Evolutionary conservation across 2,113 vertebrate genomes (phyloP).

Genomic region (Erythrocercus mccallii): DNA sequence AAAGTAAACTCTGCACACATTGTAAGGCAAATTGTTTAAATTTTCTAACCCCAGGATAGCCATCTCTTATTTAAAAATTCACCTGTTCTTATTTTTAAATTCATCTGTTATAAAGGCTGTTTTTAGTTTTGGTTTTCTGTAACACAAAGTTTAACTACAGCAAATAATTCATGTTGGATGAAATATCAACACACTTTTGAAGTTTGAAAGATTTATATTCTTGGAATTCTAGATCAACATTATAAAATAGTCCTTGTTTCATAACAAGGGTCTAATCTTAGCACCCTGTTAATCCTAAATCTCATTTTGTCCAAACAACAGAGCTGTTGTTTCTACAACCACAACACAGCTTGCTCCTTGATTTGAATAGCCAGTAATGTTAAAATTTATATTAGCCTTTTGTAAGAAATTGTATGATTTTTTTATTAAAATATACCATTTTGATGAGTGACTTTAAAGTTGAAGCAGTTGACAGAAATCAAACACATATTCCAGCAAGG

Average conservation of each 20-base stretch:
- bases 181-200: neutral
- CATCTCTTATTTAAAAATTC: neutral
- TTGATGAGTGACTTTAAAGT: neutral
- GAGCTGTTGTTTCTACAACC: neutral
- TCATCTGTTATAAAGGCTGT: neutral
- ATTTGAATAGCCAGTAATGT: neutral
- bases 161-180: neutral
- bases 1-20: neutral
- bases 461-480: neutral
- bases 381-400: neutral
- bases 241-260: conserved; percentile 36
- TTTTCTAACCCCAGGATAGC: neutral
- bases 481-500: neutral
- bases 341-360: neutral
- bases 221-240: neutral
- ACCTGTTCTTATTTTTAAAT: neutral
- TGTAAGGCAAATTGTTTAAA: neutral
- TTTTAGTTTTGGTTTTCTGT: neutral
- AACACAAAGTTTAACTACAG: neutral
- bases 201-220: neutral
- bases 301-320: conserved; percentile 4
- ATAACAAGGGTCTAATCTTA: conserved; percentile 25
- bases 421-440: neutral
- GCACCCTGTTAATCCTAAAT: conserved; percentile 20
- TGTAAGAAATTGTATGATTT: neutral